Percentiles rank a stretch among this genome's conserved stretches.
Conservation (phyloP, 2,113 vertebrate species). For the Protomyctophum bolini region DNA sequence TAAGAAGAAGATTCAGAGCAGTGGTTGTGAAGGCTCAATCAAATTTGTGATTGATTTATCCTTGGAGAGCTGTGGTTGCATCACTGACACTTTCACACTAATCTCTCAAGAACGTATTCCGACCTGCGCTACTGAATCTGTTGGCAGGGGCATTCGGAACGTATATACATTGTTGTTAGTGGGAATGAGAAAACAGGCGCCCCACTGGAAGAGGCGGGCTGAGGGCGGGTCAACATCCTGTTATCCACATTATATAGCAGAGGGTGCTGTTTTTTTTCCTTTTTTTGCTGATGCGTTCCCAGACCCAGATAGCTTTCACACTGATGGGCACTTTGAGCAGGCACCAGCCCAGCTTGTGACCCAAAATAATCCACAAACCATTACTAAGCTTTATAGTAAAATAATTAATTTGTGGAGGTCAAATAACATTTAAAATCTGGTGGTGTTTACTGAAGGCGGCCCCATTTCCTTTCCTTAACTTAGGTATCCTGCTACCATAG, state of each 20-base stretch:
- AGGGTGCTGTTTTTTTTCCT: too few species aligned
- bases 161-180: too few species aligned
- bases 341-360: background rate
- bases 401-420: background rate
- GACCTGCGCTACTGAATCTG: too few species aligned
- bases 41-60: too few species aligned
- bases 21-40: background rate
- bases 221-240: too few species aligned
- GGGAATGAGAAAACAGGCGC: too few species aligned
- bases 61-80: background rate
- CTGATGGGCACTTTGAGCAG: background rate
- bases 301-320: background rate
- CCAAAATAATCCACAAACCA: slow-evolving; percentile 6
- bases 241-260: too few species aligned
- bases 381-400: background rate
- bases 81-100: background rate
- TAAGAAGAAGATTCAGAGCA: background rate
- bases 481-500: slow-evolving; percentile 95
- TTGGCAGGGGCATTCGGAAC: too few species aligned
- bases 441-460: background rate
- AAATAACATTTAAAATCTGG: background rate
- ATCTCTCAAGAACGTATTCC: background rate
- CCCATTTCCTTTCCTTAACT: slow-evolving; percentile 25
- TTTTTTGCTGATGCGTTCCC: too few species aligned
- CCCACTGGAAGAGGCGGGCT: too few species aligned